Percentiles rank a stretch among this genome's conserved stretches.
These are phyloP conservation scores for Enteromius argenteus DNA, from an alignment of 2,797 vertebrate species.

Conservation along the genomic window DNA sequence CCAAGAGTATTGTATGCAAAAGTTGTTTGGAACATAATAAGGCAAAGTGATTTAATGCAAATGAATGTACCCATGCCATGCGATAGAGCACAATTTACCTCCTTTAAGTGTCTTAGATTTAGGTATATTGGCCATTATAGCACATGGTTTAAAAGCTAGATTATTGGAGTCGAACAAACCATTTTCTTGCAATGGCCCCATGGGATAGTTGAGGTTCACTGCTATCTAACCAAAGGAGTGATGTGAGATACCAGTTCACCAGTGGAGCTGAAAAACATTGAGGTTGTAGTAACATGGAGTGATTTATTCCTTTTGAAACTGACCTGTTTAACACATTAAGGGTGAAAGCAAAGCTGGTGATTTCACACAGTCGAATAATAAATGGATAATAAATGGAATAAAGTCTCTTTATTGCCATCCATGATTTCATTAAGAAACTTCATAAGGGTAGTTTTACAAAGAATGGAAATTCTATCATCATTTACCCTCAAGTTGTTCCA, in stretches of 20 bases:
- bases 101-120: background rate
- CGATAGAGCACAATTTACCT: background rate
- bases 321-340: constrained; percentile 35
- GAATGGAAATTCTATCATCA: background rate
- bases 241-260: constrained; percentile 20
- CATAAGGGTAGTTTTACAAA: background rate
- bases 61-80: background rate
- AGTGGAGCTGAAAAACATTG: background rate
- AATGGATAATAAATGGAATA: background rate
- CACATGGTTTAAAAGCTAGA: constrained; percentile 1
- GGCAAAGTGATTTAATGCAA: constrained; percentile 2
- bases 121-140: background rate
- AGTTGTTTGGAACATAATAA: background rate
- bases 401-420: background rate
- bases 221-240: background rate
- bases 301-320: constrained; percentile 46
- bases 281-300: constrained; percentile 25
- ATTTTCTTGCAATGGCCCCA: background rate
- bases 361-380: background rate
- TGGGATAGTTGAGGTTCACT: background rate
- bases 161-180: background rate
- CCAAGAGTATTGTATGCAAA: background rate
- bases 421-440: background rate
- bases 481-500: background rate
- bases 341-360: background rate